These are phyloP conservation scores for Hypolimnas misippus DNA, from an alignment of 2,888 invertebrate genomes.

Conservation along the genomic window DNA sequence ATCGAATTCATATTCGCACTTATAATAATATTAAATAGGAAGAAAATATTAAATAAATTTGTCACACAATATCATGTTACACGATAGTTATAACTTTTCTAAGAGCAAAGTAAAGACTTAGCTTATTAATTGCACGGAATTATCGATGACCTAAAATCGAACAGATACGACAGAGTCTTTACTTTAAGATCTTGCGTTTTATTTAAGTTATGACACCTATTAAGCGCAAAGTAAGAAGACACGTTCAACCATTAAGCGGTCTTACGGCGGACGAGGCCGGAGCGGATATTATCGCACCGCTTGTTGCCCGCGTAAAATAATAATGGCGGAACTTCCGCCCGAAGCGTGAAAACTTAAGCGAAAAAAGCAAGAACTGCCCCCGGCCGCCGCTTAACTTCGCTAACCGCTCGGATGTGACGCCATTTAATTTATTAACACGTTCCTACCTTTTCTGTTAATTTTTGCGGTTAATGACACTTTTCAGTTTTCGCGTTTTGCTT, in stretches of 20 bases:
- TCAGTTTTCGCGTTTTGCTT: slow-evolving; percentile 56
- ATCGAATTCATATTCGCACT: too few relatives aligned
- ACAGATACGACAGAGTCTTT: slow-evolving; percentile 50
- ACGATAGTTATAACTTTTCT: neutral
- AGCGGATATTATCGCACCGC: slow-evolving; percentile 84
- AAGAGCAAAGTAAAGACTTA: neutral
- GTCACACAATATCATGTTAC: too few relatives aligned
- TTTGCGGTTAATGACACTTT: slow-evolving; percentile 67
- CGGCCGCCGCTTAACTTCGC: slow-evolving; percentile 73
- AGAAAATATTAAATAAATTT: too few relatives aligned
- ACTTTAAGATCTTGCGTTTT: slow-evolving; percentile 72
- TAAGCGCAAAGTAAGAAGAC: slow-evolving; percentile 80
- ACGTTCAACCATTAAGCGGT: slow-evolving; percentile 78
- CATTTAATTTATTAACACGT: slow-evolving; percentile 84
- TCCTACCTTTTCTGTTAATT: slow-evolving; percentile 65
- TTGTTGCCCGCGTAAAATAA: slow-evolving; percentile 85
- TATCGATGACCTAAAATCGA: slow-evolving; percentile 16
- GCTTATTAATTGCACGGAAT: slow-evolving; percentile 2
- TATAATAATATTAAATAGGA: too few relatives aligned
- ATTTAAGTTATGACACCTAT: slow-evolving; percentile 81
- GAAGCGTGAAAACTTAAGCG: slow-evolving; percentile 80
- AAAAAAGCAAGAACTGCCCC: slow-evolving; percentile 82
- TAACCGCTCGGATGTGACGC: slow-evolving; percentile 78
- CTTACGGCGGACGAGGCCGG: slow-evolving; percentile 65
- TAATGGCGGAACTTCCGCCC: slow-evolving; percentile 85